Evolutionary conservation across 2,797 vertebrate species (phyloP), one percentile per base, ranked within the genome.

Genomic region (Nannoperca obscura): DNA sequence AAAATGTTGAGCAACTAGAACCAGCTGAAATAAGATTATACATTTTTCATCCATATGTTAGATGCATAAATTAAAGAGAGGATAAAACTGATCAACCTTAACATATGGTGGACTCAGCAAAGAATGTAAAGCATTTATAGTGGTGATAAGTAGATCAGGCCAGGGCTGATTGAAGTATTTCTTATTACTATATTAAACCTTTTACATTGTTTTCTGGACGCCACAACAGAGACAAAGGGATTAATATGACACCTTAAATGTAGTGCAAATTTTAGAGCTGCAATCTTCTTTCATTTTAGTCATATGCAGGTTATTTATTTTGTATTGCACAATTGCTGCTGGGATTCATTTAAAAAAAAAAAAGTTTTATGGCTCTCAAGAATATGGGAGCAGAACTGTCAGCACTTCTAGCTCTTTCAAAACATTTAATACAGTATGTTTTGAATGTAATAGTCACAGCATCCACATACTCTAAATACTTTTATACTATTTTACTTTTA

Each of bases 301-400:
- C 2, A 46, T 42, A 55, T 74, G 11, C 61, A 15, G 24, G 7
- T 78, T 86, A 76, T 85, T 79, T 34, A 80, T 89, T 80, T 65
- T 71, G n/a, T 72, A 32, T 78, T 58, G 62, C 55, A 46, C 13
- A 54, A 62, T 2, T 73, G 46, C 72, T 72, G 79, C 57, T 69
- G 14, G 63, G 54, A 68, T 76, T 82, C 57, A 72, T 55, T 70
- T 83, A 58, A 82, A 49, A 65, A 54, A 47, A 60, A 47, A 60
- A 72, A 30, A 49, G 15, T 74, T 54, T 71, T 57, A 40, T 52
- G 24, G 55, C 54, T 63, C 61, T 75, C n/a, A 36, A 30, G 62
- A 62, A 61, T 69, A 54, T 74, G 7, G 32, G 38, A 80, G 13
- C n/a, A 71, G 58, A 71, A 57, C n/a, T 61, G 50, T 38, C 6